Base-by-base conservation (phyloP, 2,888 invertebrate species). In the Zelleria hepariella region DNA sequence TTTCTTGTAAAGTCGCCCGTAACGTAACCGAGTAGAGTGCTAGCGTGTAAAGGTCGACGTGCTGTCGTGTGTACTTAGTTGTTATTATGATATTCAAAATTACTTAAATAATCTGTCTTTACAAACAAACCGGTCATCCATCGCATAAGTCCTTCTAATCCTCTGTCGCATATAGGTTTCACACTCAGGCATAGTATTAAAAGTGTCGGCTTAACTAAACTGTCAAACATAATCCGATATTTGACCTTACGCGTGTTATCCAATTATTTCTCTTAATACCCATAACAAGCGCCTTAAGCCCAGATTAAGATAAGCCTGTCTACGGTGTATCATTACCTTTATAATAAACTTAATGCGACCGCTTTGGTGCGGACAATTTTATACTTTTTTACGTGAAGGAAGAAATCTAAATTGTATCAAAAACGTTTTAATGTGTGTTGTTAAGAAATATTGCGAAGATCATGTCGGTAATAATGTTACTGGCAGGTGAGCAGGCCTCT, bases 281-380 rank as follows among this genome's bases (percentile, higher is more conserved):
- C 78, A 77, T 77, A 78, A 79, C 72, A 71, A 78, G 80, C 74
- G 83, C 78, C 77, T 77, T 81, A 77, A 82, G 79, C 78, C 69
- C 65, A 80, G 86, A 85, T 87, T 85, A 82, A 80, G 84, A 83
- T 85, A 84, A 82, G 77, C 73, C 73, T 78, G 82, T 79, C 82
- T 77, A 76, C 75, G 24, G 47, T 57, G 18, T 48, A 57, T 57
- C 48, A 57, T 57, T 57, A 48, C 48, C 48, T 57, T 57, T 64
- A 65, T 75, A 79, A 78, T 79, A 77, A 68, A 75, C 67, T 75
- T 74, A 78, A 80, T 60, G 71, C 74, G 78, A 72, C 73, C 71
- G 62, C 63, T 62, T 58, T 58, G 32, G 32, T 51, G 64, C 69
- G 70, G 74, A 76, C 80, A 77, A 78, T 82, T 79, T 73, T 53